Base-by-base conservation (phyloP, 23 tunicate genomes). In the Styela plicata region DNA sequence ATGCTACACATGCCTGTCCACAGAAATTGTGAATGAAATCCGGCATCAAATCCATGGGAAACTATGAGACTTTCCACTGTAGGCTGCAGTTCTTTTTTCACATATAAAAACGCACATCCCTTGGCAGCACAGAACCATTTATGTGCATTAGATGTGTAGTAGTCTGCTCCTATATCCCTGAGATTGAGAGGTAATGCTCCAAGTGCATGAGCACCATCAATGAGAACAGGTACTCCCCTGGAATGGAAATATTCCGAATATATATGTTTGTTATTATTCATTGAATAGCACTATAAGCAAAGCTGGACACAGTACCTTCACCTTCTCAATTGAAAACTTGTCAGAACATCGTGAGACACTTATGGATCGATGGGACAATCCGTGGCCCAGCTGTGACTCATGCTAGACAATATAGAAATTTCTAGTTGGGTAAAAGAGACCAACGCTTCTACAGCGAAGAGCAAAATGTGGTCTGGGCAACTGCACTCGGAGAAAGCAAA, bases 61-160 rank as follows among this genome's bases (percentile, higher is more conserved):
- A 92, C 88, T 79, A 61, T 87, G 21, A 87, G 68, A 35, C 88
- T 91, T 30, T 74, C 79, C 22, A 84, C 84, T 17, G 37, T 22
- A 24, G 34, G 61, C 63, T 92, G 97, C 32, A 83, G 68, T 13
- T 73, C 73, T 2, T 90, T 86, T 77, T 87, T 84, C 36, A 86
- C 91, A 64, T 92, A 92, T 70, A 92, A 33, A 52, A 87, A 69
- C 0, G 97, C 97, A 74, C 91, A 87, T 2, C 97, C 97, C 66
- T 92, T 92, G 16, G 97, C 83, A 2, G 89, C 81, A 80, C 97
- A 92, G 61, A 92, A 87, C 97, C 97, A 92, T 67, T 92, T 92
- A 64, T 92, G 97, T 62, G 81, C 70, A 73, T 92, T 92, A 0
- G 87, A 32, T 2, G 83, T 85, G 80, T 92, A 92, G 74, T 85